Evolutionary conservation across 2,797 vertebrate species (phyloP), one percentile per base, ranked within the genome.

Genomic region (Scarus forsteni): DNA sequence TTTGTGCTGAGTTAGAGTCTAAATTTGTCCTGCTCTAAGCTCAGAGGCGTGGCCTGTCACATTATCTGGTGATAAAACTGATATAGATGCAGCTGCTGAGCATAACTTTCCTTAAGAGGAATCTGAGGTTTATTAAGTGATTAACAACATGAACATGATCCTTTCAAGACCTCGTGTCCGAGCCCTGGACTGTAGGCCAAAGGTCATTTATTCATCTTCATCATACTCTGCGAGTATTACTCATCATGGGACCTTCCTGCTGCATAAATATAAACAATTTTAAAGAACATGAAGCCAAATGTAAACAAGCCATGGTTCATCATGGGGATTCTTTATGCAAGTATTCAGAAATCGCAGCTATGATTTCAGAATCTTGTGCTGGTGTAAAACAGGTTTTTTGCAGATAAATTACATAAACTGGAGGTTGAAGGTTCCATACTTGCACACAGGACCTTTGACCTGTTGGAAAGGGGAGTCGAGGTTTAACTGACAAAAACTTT

Each of bases 41-140:
- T 15, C 49, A 12, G 46, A 27, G 45, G 50, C 0, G 43, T 12
- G 66, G 51, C 40, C 40, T 73, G 82, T 60, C 3, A 84, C 42
- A 77, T 55, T 45, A 80, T 70, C 73, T 34, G 34, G 61, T 53
- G 72, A 77, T 82, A 57, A 81, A 83, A 73, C 81, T 3, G 13
- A 80, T 83, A 67, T 78, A 85, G 83, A 73, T 38, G 75, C 85
- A 86, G 80, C 86, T 77, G 81, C 39, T 79, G 75, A 70, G 72
- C 81, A 81, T 75, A 76, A 1, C 77, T 82, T 85, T 76, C 81
- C 88, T 78, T 81, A 78, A 82, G 52, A 55, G 75, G 75, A 67
- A 36, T 38, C 44, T 63, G 0, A 8, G 5, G 6, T 63, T 63
- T 59, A 77, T 63, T 8, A 46, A 43, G 43, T 7, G 56, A 66